These are phyloP conservation scores for Anarhynchus alexandrinus DNA, from an alignment of 2,113 vertebrate genomes.

Conservation along the genomic window DNA sequence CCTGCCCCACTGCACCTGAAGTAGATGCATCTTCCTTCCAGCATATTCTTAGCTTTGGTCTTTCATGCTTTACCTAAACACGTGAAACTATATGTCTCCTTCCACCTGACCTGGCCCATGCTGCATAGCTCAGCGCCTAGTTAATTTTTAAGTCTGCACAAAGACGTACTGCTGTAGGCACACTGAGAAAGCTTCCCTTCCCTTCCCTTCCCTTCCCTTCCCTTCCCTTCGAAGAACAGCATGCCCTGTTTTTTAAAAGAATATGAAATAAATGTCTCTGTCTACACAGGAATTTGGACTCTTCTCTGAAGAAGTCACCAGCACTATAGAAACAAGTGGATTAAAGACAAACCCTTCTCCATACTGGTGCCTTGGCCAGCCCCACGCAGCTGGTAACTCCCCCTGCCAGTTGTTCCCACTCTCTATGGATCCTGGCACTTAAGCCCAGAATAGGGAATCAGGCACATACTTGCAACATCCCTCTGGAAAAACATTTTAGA, in stretches of 20 bases:
- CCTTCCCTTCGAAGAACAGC: not conserved
- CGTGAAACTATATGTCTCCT: not conserved
- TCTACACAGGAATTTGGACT: not conserved
- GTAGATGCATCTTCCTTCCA: not conserved
- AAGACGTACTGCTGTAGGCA: not conserved
- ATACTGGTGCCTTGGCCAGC: not conserved
- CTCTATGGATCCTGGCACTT: accelerated
- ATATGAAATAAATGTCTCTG: not conserved
- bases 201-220: not conserved
- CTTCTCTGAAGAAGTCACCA: not conserved
- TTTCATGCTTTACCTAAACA: not conserved
- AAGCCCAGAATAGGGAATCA: not conserved
- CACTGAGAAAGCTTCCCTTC: not conserved
- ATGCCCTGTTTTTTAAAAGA: not conserved
- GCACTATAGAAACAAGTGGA: not conserved
- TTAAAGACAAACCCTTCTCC: not conserved
- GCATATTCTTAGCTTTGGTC: not conserved
- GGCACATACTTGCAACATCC: not conserved
- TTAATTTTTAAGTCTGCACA: not conserved
- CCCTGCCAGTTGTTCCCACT: not conserved
- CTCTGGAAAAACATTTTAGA: not conserved
- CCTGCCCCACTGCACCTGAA: not conserved
- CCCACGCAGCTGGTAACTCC: not conserved
- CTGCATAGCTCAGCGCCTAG: not conserved
- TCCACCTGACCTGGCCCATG: not conserved